These are phyloP conservation scores for Calephelis virginiensis DNA, from an alignment of 1,140 invertebrate species.

Conservation along the genomic window DNA sequence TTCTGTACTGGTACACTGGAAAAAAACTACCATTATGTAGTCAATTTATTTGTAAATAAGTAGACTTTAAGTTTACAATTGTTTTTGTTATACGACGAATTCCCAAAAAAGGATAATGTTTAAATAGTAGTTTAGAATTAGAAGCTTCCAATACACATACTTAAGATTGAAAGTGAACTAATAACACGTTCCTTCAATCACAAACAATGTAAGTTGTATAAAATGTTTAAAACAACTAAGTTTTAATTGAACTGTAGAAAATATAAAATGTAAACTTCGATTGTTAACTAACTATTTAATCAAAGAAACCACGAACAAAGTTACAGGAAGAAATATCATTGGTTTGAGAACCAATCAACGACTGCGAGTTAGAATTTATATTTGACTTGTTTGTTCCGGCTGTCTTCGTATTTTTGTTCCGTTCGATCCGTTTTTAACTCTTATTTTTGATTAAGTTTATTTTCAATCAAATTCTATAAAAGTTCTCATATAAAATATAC, in stretches of 20 bases:
- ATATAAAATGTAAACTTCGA: slow-evolving; percentile 3
- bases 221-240: neutral
- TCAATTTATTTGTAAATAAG: too few species aligned
- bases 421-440: slow-evolving; percentile 2
- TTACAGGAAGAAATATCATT: slow-evolving; percentile 9
- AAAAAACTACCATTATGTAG: too few species aligned
- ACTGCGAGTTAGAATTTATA: neutral
- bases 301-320: slow-evolving; percentile 4
- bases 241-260: neutral
- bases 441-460: neutral
- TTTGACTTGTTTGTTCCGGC: slow-evolving; percentile 7
- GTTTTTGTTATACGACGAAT: too few species aligned
- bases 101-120: too few species aligned
- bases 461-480: too few species aligned
- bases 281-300: slow-evolving; percentile 6
- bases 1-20: too few species aligned
- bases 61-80: too few species aligned
- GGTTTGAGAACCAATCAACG: slow-evolving; percentile 4
- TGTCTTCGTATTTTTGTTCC: neutral
- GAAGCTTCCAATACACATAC: too few species aligned
- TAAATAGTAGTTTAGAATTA: too few species aligned
- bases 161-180: too few species aligned
- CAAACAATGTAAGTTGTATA: neutral
- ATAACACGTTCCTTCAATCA: too few species aligned
- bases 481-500: too few species aligned